Evolutionary conservation across 92 coral and sea anemone genomes (phyloP).

Genomic region (Siderastrea radians): DNA sequence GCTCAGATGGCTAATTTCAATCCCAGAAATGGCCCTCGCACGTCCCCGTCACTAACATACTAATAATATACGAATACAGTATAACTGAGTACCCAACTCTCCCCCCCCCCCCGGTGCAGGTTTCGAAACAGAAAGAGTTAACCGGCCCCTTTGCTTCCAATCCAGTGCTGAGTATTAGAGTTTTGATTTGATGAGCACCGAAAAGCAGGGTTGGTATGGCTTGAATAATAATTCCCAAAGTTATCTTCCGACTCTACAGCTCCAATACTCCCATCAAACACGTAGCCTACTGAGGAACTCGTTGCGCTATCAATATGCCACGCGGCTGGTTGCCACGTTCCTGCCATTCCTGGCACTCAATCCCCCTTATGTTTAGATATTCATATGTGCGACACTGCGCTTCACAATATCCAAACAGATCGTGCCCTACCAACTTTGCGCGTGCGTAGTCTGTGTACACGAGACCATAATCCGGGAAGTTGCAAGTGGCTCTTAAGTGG

Average conservation of each 20-base stretch:
- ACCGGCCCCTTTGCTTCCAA: not conserved
- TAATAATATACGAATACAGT: no score
- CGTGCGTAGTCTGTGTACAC: slow-evolving; percentile 52
- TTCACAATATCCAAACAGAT: slow-evolving; percentile 4
- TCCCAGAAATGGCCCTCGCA: no score
- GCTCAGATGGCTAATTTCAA: no score
- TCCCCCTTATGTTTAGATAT: slow-evolving; percentile 45
- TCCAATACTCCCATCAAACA: not conserved
- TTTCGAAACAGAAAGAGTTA: no score
- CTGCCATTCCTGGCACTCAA: slow-evolving; percentile 6
- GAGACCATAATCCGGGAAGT: slow-evolving; percentile 40
- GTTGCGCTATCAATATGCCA: not conserved
- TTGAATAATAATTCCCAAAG: slow-evolving; percentile 1
- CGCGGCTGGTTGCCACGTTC: not conserved
- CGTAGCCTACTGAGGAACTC: not conserved
- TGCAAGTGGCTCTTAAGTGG: slow-evolving; percentile 58
- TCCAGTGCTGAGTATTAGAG: slow-evolving; percentile 44
- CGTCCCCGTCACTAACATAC: no score
- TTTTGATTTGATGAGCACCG: slow-evolving; percentile 15
- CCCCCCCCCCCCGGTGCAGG: no score
- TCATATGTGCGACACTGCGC: slow-evolving; percentile 19
- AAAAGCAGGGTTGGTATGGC: not conserved
- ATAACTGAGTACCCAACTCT: no score
- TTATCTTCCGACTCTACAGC: slow-evolving; percentile 2
- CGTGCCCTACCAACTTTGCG: slow-evolving; percentile 37